Evolutionary conservation across 2,797 vertebrate species (phyloP), one percentile per base, ranked within the genome.

Genomic region (Periparus ater): DNA sequence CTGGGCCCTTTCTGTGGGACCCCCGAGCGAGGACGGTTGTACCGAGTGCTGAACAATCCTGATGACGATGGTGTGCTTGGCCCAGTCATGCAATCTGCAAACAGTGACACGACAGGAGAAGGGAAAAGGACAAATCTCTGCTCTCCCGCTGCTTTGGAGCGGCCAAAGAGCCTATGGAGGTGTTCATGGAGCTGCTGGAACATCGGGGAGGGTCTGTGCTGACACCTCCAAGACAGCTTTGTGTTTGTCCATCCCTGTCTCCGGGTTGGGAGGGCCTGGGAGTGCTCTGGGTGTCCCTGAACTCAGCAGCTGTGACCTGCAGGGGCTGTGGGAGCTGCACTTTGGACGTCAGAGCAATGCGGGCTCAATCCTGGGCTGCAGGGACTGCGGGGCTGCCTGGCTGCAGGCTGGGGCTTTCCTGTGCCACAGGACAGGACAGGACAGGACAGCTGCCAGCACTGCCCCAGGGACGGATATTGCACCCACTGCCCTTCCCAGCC

Each of bases 211-310:
- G 25, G 13, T 66, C 63, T 40, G 44, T 58, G 40, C 30, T 48
- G 83, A 30, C 26, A 32, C 11, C 11, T 63, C 45, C 21, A 29
- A 62, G 47, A 44, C 40, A 76, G 17, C 34, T 76, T 50, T 3
- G 2, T 45, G 20, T 53, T 48, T 58, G 42, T 34, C 29, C 38
- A 21, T 68, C 18, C 0, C 30, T 36, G 32, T 16, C 44, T 57
- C 17, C 8, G 73, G 19, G 3, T 9, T 42, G 21, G 21, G 23
- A 66, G 34, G 10, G 18, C 9, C 18, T 8, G 29, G n/a, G 4
- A 0, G 0, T 10, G 6, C 2, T 1, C 40, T 27, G 47, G 16
- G 17, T 4, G 2, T 50, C 61, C 48, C 42, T 60, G 60, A 40
- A 23, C 14, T 7, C 42, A 42, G 54, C 55, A 72, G 55, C 53